Evolutionary conservation across 2,888 invertebrate genomes (phyloP).

Genomic region (Hoplodrina blanda): DNA sequence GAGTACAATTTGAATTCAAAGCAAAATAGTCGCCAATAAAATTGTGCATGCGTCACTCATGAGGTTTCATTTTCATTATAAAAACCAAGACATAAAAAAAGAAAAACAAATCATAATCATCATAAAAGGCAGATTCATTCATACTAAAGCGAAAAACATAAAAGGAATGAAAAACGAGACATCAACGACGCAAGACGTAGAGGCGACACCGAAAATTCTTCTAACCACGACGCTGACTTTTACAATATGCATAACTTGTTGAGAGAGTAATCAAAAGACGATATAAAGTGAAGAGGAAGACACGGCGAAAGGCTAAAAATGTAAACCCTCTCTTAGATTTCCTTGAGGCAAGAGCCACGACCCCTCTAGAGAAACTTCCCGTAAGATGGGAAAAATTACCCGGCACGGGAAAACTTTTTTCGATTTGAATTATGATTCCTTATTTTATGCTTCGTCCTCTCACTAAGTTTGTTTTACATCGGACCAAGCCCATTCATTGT

Average conservation of each 20-base stretch:
- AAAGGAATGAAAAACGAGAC: constrained; percentile 84
- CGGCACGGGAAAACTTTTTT: constrained; percentile 87
- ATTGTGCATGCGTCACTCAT: constrained; percentile 30
- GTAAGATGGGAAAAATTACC: constrained; percentile 90
- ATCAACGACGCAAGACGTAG: constrained; percentile 81
- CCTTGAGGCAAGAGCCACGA: constrained; percentile 83
- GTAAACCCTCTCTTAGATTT: constrained; percentile 89
- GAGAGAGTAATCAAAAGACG: constrained; percentile 91
- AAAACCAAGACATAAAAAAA: constrained; percentile 54
- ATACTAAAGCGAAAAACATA: constrained; percentile 82
- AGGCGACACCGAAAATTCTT: constrained; percentile 83
- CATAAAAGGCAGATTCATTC: constrained; percentile 79
- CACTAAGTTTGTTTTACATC: constrained; percentile 87
- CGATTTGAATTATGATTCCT: constrained; percentile 91
- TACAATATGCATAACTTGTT: constrained; percentile 91
- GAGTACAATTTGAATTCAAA: constrained; percentile 1
- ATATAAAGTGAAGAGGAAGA: constrained; percentile 89
- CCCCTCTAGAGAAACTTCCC: constrained; percentile 87
- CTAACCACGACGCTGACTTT: constrained; percentile 81
- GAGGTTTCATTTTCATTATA: constrained; percentile 39
- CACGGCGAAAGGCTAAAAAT: constrained; percentile 90
- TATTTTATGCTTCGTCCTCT: constrained; percentile 86
- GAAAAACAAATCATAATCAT: constrained; percentile 76
- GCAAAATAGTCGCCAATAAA: constrained; percentile 14
- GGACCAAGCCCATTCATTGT: constrained; percentile 81